Conservation (phyloP, 2,888 invertebrate genomes). For the Amitus sp. region DNA sequence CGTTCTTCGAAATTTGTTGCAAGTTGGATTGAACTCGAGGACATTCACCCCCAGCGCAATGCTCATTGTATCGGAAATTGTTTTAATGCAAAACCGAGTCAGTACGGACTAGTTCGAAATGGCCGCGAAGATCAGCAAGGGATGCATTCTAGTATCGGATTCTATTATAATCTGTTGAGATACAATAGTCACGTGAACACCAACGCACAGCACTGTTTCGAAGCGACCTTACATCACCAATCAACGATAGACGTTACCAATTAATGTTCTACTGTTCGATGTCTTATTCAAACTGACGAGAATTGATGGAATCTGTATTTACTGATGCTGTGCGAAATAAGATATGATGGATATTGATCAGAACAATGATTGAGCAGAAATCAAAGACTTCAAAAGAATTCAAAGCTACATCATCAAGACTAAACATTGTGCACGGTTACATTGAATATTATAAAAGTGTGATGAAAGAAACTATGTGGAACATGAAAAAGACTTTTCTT, state of each 20-base stretch:
- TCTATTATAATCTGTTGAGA: constrained; percentile 24
- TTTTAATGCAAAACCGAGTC: constrained; percentile 30
- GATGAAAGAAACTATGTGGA: too few relatives aligned
- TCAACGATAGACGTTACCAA: constrained; percentile 24
- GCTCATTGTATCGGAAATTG: constrained; percentile 23
- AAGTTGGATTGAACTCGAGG: neutral
- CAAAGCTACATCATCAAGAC: too few relatives aligned
- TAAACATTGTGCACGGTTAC: too few relatives aligned
- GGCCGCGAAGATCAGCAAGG: constrained; percentile 32
- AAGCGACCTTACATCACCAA: constrained; percentile 32
- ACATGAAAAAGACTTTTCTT: too few relatives aligned
- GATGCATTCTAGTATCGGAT: constrained; percentile 35
- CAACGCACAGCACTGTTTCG: constrained; percentile 21
- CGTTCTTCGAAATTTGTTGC: neutral
- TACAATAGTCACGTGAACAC: constrained; percentile 27
- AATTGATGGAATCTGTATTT: too few relatives aligned
- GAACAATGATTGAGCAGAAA: too few relatives aligned
- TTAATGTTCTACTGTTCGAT: constrained; percentile 18
- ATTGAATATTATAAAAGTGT: too few relatives aligned
- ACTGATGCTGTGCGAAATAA: too few relatives aligned
- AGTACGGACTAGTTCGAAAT: constrained; percentile 19
- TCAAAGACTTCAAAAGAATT: too few relatives aligned
- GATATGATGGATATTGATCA: too few relatives aligned
- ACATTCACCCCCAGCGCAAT: constrained; percentile 11
- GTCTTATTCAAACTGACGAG: constrained; percentile 13